Percentiles rank a stretch among this genome's conserved stretches.
Conservation (phyloP, 2,888 invertebrate genomes). For the Auanema sp. region DNA sequence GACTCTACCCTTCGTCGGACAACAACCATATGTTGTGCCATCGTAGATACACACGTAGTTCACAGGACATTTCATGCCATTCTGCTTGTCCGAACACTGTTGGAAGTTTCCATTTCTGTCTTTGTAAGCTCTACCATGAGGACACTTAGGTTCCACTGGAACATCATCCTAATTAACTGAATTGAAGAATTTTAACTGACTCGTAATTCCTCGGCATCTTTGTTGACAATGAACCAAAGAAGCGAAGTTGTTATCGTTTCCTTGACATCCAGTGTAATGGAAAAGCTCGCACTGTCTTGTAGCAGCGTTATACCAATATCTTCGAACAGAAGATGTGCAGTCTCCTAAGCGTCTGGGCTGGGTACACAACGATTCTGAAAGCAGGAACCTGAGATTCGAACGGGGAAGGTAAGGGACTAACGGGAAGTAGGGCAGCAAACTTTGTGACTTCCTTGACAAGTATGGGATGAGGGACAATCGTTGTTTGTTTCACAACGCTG, state of each 20-base stretch:
- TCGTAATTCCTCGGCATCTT: slow-evolving; percentile 50
- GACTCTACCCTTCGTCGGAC: slow-evolving; percentile 45
- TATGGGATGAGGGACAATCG: slow-evolving; percentile 54
- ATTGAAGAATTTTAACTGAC: slow-evolving; percentile 21
- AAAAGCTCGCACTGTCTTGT: slow-evolving; percentile 54
- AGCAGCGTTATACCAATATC: slow-evolving; percentile 59
- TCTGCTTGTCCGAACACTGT: slow-evolving; percentile 49
- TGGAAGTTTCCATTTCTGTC: slow-evolving; percentile 52
- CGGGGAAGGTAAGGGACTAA: slow-evolving; percentile 22
- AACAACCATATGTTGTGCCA: slow-evolving; percentile 54
- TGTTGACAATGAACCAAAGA: slow-evolving; percentile 53
- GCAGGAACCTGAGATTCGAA: not conserved
- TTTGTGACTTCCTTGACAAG: slow-evolving; percentile 54
- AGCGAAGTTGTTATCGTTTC: slow-evolving; percentile 56
- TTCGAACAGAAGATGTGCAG: slow-evolving; percentile 50
- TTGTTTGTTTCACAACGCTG: slow-evolving; percentile 53
- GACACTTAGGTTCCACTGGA: slow-evolving; percentile 58
- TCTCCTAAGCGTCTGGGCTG: slow-evolving; percentile 59
- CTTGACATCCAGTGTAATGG: slow-evolving; percentile 50
- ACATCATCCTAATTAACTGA: not conserved
- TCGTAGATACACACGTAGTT: slow-evolving; percentile 58
- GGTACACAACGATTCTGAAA: slow-evolving; percentile 55
- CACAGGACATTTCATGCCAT: slow-evolving; percentile 50
- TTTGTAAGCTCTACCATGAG: slow-evolving; percentile 56
- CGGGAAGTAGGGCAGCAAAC: slow-evolving; percentile 62